A percentile compares a stretch with the other conserved stretches of the same genome.
Conservation (phyloP, 1,140 invertebrate genomes). For the Monomorium pharaonis region DNA sequence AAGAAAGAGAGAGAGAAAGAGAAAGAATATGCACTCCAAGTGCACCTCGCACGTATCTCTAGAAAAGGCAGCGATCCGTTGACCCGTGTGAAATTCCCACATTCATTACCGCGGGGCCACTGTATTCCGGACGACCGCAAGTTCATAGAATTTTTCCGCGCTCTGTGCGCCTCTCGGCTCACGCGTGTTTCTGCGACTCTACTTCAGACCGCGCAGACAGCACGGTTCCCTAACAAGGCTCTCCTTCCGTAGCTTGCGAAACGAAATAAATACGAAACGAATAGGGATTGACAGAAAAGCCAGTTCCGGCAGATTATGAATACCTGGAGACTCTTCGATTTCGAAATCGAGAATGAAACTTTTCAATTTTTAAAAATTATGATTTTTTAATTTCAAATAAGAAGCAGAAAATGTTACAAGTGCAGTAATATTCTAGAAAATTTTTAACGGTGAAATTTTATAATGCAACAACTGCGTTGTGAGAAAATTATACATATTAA, state of each 20-base stretch:
- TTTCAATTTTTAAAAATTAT: background rate
- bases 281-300: background rate
- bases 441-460: background rate
- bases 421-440: background rate
- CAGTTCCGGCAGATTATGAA: background rate
- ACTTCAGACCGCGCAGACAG: background rate
- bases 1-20: background rate
- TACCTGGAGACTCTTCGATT: background rate
- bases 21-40: conserved; percentile 43
- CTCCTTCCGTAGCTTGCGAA: background rate
- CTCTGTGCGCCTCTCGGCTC: conserved; percentile 32
- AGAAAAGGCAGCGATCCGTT: conserved; percentile 74
- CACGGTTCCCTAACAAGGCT: background rate
- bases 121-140: conserved; percentile 72
- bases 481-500: background rate
- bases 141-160: conserved; percentile 70
- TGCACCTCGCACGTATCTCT: conserved; percentile 69
- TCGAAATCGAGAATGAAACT: background rate
- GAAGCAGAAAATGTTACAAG: too few relatives aligned
- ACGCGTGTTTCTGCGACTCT: conserved; percentile 68
- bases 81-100: conserved; percentile 76
- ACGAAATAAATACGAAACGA: conserved; percentile 17
- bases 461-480: background rate
- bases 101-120: conserved; percentile 71
- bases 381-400: background rate